A percentile compares a stretch with the other conserved stretches of the same genome.
phyloP scores from a whole-genome alignment of 2,797 vertebrate species.

The Sebastolobus alascanus region DNA sequence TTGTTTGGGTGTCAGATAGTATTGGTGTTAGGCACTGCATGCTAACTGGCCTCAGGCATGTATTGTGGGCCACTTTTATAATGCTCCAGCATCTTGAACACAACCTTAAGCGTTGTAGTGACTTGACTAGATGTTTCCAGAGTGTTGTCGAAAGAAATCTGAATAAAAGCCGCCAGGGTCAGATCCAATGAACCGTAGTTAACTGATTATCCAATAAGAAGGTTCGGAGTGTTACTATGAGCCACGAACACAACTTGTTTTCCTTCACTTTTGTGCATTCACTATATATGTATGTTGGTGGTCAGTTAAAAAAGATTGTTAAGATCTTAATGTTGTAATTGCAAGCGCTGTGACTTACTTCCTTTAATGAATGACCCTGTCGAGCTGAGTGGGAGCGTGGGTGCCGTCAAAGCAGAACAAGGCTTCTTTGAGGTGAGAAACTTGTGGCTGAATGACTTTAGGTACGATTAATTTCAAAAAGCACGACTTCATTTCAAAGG shows the following conservation, averaged over 20 bases:
- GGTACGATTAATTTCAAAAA: conserved; percentile 27
- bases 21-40: conserved; percentile 26
- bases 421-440: conserved; percentile 41
- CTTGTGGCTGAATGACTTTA: conserved; percentile 33
- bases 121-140: background rate
- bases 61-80: conserved; percentile 35
- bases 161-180: background rate
- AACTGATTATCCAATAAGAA: background rate
- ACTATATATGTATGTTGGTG: background rate
- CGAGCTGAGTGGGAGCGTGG: conserved; percentile 35
- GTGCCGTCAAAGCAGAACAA: conserved; percentile 59
- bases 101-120: conserved; percentile 13
- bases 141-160: background rate
- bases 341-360: conserved; percentile 24
- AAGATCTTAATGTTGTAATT: conserved; percentile 32
- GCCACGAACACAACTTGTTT: background rate
- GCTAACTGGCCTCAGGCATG: conserved; percentile 18
- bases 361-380: conserved; percentile 50
- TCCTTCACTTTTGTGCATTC: background rate
- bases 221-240: background rate
- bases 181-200: background rate
- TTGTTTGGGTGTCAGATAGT: conserved; percentile 35
- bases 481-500: conserved; percentile 13
- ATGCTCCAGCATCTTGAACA: conserved; percentile 27
- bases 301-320: conserved; percentile 7